Evolutionary conservation across 2,797 vertebrate species (phyloP).

Genomic region (Bradypus variegatus): DNA sequence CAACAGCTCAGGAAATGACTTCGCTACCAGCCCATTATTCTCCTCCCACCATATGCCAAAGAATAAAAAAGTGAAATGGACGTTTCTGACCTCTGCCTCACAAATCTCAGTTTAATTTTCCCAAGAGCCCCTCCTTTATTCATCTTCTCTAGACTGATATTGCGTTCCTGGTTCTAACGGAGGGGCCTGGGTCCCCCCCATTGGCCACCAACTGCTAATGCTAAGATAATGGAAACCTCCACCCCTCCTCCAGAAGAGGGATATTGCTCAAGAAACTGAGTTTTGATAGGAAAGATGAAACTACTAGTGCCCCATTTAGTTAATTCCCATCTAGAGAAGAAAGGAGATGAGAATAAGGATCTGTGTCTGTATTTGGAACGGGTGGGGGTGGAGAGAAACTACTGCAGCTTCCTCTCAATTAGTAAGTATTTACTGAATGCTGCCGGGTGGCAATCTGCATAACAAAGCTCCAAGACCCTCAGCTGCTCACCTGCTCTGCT

Average conservation of each 20-base stretch:
- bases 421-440: not conserved
- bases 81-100: not conserved
- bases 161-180: not conserved
- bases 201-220: not conserved
- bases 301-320: not conserved
- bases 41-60: not conserved
- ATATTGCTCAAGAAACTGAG: not conserved
- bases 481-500: constrained; percentile 83
- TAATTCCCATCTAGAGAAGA: not conserved
- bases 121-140: not conserved
- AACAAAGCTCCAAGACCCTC: not conserved
- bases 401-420: not conserved
- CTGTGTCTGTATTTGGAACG: rapidly evolving
- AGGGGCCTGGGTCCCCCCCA: not conserved
- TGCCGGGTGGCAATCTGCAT: not conserved
- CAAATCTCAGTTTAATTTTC: not conserved
- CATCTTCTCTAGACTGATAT: not conserved
- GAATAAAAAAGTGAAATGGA: not conserved
- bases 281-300: not conserved
- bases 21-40: not conserved
- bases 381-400: not conserved
- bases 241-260: not conserved
- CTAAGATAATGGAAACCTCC: not conserved
- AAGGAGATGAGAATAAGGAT: not conserved
- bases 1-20: not conserved